A percentile compares a stretch with the other conserved stretches of the same genome.
Conservation (phyloP, 2,113 vertebrate genomes). For the Malurus melanocephalus region DNA sequence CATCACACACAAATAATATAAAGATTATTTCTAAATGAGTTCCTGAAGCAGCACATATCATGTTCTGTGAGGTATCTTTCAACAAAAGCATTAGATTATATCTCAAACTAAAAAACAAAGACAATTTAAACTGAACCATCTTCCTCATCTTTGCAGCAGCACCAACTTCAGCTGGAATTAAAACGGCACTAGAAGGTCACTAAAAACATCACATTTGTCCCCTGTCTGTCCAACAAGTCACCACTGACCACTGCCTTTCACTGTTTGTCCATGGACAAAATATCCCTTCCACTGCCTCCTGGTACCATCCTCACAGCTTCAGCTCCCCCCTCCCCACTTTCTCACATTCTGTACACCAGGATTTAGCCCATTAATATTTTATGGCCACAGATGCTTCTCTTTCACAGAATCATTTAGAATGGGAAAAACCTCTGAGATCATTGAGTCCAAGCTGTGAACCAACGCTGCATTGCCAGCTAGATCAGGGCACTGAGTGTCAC, state of each 20-base stretch:
- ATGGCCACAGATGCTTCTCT: neutral
- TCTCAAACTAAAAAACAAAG: neutral
- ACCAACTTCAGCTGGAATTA: neutral
- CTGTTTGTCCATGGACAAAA: accelerated
- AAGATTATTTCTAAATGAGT: neutral
- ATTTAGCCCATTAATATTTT: neutral
- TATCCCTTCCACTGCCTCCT: neutral
- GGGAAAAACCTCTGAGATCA: neutral
- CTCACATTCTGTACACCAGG: neutral
- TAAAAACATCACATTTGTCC: neutral
- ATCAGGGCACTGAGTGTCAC: neutral
- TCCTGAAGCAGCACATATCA: neutral
- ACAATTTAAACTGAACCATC: accelerated
- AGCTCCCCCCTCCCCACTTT: neutral
- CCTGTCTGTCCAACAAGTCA: neutral
- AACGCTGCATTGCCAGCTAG: neutral
- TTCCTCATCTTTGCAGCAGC: neutral
- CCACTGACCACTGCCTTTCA: neutral
- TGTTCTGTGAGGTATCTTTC: neutral
- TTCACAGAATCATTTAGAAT: too few relatives aligned
- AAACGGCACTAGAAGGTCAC: accelerated
- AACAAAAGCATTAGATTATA: neutral
- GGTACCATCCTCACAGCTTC: neutral
- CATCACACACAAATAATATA: neutral
- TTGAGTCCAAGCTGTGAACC: accelerated